phyloP scores from a whole-genome alignment of 2,888 invertebrate species.

The Chrysolina haemoptera region DNA sequence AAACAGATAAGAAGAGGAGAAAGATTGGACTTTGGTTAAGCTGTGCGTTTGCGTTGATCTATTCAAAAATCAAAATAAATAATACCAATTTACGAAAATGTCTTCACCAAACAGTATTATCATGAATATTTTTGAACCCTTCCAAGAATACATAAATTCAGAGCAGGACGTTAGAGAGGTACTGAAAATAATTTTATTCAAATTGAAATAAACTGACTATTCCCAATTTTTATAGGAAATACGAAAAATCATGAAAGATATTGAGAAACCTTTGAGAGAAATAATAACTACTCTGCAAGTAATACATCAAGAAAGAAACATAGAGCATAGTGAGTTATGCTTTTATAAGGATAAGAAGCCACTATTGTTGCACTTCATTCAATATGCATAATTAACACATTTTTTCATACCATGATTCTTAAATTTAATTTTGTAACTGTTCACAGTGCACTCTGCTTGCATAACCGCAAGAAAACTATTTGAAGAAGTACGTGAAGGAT shows the following conservation, averaged over 20 bases:
- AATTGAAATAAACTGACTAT: background rate
- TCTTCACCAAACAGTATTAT: slow-evolving; percentile 64
- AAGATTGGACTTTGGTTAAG: too few relatives aligned
- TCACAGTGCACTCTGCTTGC: slow-evolving; percentile 77
- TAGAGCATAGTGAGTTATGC: slow-evolving; percentile 74
- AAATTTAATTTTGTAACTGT: slow-evolving; percentile 42
- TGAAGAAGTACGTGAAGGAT: slow-evolving; percentile 77
- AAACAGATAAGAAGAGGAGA: too few relatives aligned
- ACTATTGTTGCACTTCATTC: background rate
- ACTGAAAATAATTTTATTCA: slow-evolving; percentile 38
- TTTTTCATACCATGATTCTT: too few relatives aligned
- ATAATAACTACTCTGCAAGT: slow-evolving; percentile 85
- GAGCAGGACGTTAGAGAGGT: slow-evolving; percentile 90
- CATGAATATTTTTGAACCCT: slow-evolving; percentile 79
- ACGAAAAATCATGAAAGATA: slow-evolving; percentile 79
- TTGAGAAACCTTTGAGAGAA: slow-evolving; percentile 85
- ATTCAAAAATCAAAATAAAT: background rate
- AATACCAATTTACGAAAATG: slow-evolving; percentile 42
- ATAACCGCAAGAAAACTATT: slow-evolving; percentile 77
- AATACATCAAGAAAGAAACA: slow-evolving; percentile 81
- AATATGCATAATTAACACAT: too few relatives aligned
- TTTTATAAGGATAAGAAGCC: background rate
- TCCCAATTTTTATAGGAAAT: slow-evolving; percentile 73
- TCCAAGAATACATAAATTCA: slow-evolving; percentile 82
- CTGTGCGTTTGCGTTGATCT: too few relatives aligned